Evolutionary conservation across 2,113 vertebrate species (phyloP), one percentile per base, ranked within the genome.

Genomic region (Barbus barbus): DNA sequence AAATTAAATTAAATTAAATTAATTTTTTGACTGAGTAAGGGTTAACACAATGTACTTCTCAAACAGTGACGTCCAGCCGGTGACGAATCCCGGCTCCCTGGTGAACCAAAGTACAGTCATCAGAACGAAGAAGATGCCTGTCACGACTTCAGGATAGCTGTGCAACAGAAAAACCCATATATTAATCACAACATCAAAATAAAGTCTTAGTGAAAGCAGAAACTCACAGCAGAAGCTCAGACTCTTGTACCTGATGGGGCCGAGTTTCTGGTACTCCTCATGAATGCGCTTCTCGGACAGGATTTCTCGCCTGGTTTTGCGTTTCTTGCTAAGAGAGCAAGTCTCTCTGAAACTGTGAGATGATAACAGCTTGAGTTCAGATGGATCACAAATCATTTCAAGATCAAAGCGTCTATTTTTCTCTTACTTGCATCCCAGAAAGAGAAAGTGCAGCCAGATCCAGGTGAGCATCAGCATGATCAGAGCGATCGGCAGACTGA

Each of bases 91-190:
- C 0, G 97, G 98, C 87, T 99, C 98, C 86, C 98, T 93, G 74
- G 97, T 98, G 92, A 99, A 99, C 98, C 98, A 99, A 86, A 99
- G 95, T 86, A 99, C 88, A 0, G 97, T 97, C 97, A 99, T 98
- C 85, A 99, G 91, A 89, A 99, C 90, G 92, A 99, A 99, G 92
- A 99, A 98, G 86, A 99, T 92, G 7, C 95, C 97, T 0, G 98
- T 99, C 89, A 99, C 96, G 91, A 98, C 96, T 89, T 99, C 97
- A 0, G 97, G 97, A 85, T 99, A 99, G 87, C 98, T 99, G 84
- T 38, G 78, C 9, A 33, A 1, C 1, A 44, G 0, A 11, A 74
- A 56, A 78, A 41, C 83, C 33, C n/a, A n/a, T n/a, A 24, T 79
- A 28, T 65, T 44, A 79, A 24, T 63, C 74, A 11, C 28, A 75